phyloP scores from a whole-genome alignment of 2,797 vertebrate genomes.

The Tauraco hartlaubi region DNA sequence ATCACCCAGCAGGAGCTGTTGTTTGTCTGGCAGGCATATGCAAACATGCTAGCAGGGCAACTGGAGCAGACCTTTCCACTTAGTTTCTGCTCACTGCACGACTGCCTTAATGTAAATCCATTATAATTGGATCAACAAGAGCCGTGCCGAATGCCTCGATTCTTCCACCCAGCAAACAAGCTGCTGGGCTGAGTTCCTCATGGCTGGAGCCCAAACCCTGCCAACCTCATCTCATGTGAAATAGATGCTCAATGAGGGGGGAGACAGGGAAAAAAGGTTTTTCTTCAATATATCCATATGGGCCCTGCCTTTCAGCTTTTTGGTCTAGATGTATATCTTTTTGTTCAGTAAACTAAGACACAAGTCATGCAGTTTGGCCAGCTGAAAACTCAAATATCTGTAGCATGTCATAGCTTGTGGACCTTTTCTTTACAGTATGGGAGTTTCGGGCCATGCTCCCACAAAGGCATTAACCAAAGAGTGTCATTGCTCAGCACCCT shows the following conservation, averaged over 20 bases:
- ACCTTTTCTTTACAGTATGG: not conserved
- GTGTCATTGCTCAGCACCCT: not conserved
- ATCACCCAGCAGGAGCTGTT: not conserved
- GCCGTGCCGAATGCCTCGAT: not conserved
- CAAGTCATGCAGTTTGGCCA: not conserved
- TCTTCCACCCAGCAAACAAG: not conserved
- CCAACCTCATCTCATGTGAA: not conserved
- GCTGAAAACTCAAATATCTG: not conserved
- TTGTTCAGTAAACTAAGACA: not conserved
- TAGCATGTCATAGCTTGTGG: not conserved
- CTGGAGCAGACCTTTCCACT: conserved; percentile 2
- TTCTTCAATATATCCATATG: not conserved
- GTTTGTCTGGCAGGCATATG: conserved; percentile 10
- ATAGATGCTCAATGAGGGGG: not conserved
- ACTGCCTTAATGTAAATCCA: not conserved
- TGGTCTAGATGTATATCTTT: not conserved
- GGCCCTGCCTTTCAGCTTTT: not conserved
- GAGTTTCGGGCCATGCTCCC: not conserved
- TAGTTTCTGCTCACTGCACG: not conserved
- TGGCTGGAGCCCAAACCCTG: not conserved
- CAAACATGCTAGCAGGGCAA: not conserved
- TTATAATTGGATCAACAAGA: not conserved
- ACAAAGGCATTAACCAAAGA: conserved; percentile 15
- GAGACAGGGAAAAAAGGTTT: not conserved
- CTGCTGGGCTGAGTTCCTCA: not conserved